Base-by-base conservation (phyloP, 23 tunicate genomes). In the Diplosoma virens region DNA sequence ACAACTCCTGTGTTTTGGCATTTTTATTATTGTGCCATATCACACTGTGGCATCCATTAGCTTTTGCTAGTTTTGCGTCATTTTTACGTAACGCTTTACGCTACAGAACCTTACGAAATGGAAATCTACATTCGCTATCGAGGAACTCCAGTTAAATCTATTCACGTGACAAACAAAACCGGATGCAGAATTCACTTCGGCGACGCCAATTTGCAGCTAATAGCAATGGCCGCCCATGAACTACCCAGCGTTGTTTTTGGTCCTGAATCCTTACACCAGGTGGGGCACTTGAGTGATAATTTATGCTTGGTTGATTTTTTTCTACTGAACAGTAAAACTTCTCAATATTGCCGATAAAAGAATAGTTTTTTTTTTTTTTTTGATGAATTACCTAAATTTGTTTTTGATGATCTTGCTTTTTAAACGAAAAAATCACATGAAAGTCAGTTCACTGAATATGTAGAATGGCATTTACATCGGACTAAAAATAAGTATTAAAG, bases 121-220 rank as follows among this genome's bases (percentile, higher is more conserved):
- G 96, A 89, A 32, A 59, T 89, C 17, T 77, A 81, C 88, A 66
- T 89, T 1, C 80, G 83, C 21, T 89, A 89, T 59, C 84, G 96
- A 0, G 87, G 88, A 34, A 34, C 26, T 14, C 71, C 74, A 21
- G 96, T 82, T 25, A 82, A 82, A 50, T 71, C 79, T 0, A 53
- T 71, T 2, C 88, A 82, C 63, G 88, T 89, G 20, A 55, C 81
- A 41, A 79, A 89, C 29, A 77, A 58, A 36, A 32, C 58, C 28
- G 96, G 96, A 2, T 89, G 96, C 48, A 69, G 96, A 0, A 61
- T 89, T 9, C 84, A 78, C 45, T 82, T 77, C 61, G 96, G 96
- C 30, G 80, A 82, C 61, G 35, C 96, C 25, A 80, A 77, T 33
- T 70, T 89, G 17, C 96, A 89, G 75, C 86, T 65, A 18, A 89